Percentiles rank a stretch among this genome's conserved stretches.
phyloP scores from a whole-genome alignment of 2,888 invertebrate species.

The Byasa hedistus region DNA sequence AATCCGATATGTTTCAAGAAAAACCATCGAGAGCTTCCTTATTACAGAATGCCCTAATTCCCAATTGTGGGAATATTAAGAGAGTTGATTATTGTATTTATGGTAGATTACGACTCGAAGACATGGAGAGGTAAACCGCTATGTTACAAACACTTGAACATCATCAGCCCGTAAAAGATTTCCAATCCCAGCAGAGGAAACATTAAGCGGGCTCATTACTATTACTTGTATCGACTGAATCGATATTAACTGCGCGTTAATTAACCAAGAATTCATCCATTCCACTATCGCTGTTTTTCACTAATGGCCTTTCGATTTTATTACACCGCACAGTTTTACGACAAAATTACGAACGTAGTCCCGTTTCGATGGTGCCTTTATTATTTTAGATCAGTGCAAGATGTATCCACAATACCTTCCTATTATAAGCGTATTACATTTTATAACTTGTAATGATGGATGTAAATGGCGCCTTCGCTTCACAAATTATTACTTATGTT shows the following conservation, averaged over 20 bases:
- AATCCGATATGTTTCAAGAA: too few species aligned
- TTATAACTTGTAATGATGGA: slow-evolving; percentile 29
- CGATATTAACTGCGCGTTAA: neutral
- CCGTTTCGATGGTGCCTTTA: neutral
- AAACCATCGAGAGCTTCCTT: too few species aligned
- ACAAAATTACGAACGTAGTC: slow-evolving; percentile 9
- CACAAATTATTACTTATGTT: slow-evolving; percentile 18
- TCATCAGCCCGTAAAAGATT: too few species aligned
- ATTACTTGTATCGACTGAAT: neutral
- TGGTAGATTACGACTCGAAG: too few species aligned
- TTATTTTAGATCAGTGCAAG: slow-evolving; percentile 23
- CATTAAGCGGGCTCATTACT: too few species aligned
- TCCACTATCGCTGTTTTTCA: neutral
- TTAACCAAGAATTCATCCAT: neutral
- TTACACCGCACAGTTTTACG: slow-evolving; percentile 14
- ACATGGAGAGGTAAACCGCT: too few species aligned
- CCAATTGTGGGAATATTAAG: too few species aligned
- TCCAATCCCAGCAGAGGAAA: too few species aligned
- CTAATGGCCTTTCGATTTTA: slow-evolving; percentile 17
- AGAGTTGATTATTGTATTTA: too few species aligned
- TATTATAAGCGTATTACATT: slow-evolving; percentile 24
- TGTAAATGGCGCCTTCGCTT: slow-evolving; percentile 10
- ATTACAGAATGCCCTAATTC: too few species aligned
- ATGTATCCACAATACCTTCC: slow-evolving; percentile 10
- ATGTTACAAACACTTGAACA: too few species aligned